Conservation (phyloP, 2,888 invertebrate genomes). For the Caradrina clavipalpis region DNA sequence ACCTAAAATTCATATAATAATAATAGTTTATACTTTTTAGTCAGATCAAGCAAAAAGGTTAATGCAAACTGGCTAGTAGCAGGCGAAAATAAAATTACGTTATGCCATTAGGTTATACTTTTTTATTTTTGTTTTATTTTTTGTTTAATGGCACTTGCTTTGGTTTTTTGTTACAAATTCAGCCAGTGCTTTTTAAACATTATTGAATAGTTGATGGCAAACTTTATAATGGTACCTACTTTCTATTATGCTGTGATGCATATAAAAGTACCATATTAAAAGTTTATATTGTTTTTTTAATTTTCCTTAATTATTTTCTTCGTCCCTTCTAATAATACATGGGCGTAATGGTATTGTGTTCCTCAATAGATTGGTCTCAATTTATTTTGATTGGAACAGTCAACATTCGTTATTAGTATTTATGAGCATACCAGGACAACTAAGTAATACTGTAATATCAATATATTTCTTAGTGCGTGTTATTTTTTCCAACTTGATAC, state of each 20-base stretch:
- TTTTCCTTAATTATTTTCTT: background rate
- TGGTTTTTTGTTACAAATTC: background rate
- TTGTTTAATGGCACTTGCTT: background rate
- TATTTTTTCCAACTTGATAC: background rate
- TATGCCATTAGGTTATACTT: background rate
- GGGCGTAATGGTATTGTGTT: slow-evolving; percentile 22
- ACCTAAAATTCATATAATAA: too few relatives aligned
- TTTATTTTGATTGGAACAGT: slow-evolving; percentile 31
- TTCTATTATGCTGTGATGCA: too few relatives aligned
- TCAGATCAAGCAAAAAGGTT: background rate
- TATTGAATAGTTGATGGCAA: background rate
- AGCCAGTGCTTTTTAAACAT: background rate
- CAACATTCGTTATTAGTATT: slow-evolving; percentile 23
- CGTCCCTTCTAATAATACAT: background rate
- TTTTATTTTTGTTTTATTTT: background rate
- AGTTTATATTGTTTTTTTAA: background rate
- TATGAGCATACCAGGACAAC: slow-evolving; percentile 8
- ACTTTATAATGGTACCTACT: background rate
- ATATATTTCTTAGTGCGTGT: slow-evolving; percentile 7
- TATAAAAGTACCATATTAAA: too few relatives aligned
- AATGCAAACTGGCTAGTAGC: background rate
- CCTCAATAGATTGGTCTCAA: slow-evolving; percentile 18
- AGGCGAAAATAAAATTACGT: background rate
- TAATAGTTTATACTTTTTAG: background rate
- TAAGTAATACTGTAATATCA: background rate